Evolutionary conservation across 2,888 invertebrate species (phyloP), one percentile per base, ranked within the genome.

Genomic region (Clitarchus hookeri): DNA sequence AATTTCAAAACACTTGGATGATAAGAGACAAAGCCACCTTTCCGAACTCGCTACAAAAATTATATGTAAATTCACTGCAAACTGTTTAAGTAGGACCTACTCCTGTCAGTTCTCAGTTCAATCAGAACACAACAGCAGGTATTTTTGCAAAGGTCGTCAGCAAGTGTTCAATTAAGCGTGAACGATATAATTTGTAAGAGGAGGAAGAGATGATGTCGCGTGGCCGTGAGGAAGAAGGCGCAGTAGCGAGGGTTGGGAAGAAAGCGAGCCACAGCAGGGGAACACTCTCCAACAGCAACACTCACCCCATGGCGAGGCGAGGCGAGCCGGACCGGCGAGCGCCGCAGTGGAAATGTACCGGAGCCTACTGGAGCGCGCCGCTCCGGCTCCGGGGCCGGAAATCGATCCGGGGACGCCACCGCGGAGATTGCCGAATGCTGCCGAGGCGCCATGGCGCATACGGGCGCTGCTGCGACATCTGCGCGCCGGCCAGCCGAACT

Each of bases 351-450:
- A 65, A 65, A 65, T 65, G 65, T 65, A 65, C 65, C 65, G 65
- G 65, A 65, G 65, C 65, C 27, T 25, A 65, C 84, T 36, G 36
- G 65, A 77, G 84, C 36, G 80, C 78, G 36, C 25, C 77, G 79
- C 85, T 44, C 26, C 79, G 44, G 84, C 36, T n/a, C 79, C 44
- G 80, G 36, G 36, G 23, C 48, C 85, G 44, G 36, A 27, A 26
- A 80, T 36, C 77, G 78, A 44, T 44, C 77, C 36, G 85, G 78
- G 78, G 27, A n/a, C n/a, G 27, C 85, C 80, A 13, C 48, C 82
- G 82, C 80, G 85, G 85, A 54, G 83, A 44, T n/a, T 83, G 65
- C 54, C 84, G 48, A 44, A 9, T 23, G 26, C 36, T 25, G 84
- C 23, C 84, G 84, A 54, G 27, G 83, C 27, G 36, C n/a, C 83